Evolutionary conservation across 2,113 vertebrate genomes (phyloP).

Genomic region (Phoxinus phoxinus): DNA sequence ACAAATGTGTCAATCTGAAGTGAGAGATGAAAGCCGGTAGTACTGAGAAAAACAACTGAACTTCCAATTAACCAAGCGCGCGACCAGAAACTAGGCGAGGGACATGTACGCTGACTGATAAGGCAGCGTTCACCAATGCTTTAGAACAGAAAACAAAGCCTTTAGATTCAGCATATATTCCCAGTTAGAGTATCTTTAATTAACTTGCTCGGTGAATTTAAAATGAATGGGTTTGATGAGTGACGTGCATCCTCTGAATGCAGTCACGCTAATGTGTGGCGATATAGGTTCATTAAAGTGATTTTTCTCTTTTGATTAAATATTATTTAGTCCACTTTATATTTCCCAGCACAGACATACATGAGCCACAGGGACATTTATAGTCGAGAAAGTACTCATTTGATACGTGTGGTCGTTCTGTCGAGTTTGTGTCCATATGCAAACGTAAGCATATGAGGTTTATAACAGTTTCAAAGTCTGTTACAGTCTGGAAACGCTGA

Average conservation of each 20-base stretch:
- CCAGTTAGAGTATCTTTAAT: conserved; percentile 11
- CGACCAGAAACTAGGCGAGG: background rate
- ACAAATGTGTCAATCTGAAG: conserved; percentile 12
- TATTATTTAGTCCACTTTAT: background rate
- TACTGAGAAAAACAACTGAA: conserved; percentile 22
- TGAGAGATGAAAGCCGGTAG: background rate
- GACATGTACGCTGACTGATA: conserved; percentile 4
- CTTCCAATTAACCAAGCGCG: conserved; percentile 17
- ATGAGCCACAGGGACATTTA: background rate
- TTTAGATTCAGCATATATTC: conserved; percentile 5
- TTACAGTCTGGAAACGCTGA: conserved; percentile 6
- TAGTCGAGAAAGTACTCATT: background rate
- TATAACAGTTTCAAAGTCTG: conserved; percentile 10
- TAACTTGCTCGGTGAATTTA: conserved; percentile 10
- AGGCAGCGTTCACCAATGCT: background rate
- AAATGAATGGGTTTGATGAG: conserved; percentile 3
- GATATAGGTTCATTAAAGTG: background rate
- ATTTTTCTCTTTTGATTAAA: background rate
- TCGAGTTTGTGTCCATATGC: background rate
- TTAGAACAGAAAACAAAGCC: conserved; percentile 10
- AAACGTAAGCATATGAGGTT: conserved; percentile 8
- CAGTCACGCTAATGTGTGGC: background rate
- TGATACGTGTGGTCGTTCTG: conserved; percentile 15
- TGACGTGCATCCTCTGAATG: background rate
- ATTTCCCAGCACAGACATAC: background rate